phyloP scores from a whole-genome alignment of 2,888 invertebrate species.

The Encarsia formosa region DNA sequence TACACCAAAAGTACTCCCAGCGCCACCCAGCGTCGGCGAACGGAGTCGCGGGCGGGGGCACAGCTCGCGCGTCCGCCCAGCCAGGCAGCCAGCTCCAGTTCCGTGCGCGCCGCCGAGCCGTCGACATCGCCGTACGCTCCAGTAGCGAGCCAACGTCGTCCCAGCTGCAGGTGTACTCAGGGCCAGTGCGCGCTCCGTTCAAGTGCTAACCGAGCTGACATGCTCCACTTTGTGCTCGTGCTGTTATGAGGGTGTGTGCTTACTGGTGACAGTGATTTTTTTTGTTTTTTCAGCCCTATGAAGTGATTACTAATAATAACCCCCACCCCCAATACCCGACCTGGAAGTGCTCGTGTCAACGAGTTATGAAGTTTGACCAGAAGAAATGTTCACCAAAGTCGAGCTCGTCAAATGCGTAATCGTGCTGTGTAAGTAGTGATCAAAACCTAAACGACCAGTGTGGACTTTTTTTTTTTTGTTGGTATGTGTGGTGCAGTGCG shows the following conservation, averaged over 20 bases:
- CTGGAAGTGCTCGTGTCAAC: no score
- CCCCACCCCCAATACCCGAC: neutral
- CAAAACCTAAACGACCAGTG: no score
- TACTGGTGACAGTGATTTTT: neutral
- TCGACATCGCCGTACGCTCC: slow-evolving; percentile 8
- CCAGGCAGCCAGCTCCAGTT: slow-evolving; percentile 16
- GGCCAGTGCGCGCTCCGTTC: neutral
- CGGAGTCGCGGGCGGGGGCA: neutral
- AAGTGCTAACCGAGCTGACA: no score
- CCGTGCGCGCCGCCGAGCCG: slow-evolving; percentile 26
- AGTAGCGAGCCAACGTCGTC: no score
- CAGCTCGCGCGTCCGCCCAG: neutral
- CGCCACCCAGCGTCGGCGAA: slow-evolving; percentile 18
- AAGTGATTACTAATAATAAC: no score
- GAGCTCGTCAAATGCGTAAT: slow-evolving; percentile 20
- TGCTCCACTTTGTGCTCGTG: no score
- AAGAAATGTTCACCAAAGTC: slow-evolving; percentile 25
- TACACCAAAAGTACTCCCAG: slow-evolving; percentile 3
- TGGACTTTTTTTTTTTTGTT: neutral
- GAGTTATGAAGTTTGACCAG: slow-evolving; percentile 25
- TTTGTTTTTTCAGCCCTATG: no score
- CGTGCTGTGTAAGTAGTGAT: slow-evolving; percentile 22
- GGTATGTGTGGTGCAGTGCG: no score
- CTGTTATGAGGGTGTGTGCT: no score
- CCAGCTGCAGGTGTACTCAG: neutral